phyloP scores from a whole-genome alignment of 2,797 vertebrate genomes.

The Tamandua tetradactyla region DNA sequence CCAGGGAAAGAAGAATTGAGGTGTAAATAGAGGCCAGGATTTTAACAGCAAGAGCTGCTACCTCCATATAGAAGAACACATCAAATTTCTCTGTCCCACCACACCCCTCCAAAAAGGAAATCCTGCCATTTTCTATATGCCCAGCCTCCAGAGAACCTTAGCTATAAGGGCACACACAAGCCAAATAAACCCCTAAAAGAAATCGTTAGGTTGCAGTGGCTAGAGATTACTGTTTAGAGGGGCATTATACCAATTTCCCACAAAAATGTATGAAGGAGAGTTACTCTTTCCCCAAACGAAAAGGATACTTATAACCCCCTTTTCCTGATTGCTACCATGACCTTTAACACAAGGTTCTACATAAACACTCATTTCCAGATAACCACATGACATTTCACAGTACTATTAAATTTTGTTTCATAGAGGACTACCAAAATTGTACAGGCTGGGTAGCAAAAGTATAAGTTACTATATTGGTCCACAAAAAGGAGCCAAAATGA shows the following conservation, averaged over 20 bases:
- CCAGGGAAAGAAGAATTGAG: background rate
- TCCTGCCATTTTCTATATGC: background rate
- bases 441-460: background rate
- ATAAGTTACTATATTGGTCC: background rate
- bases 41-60: background rate
- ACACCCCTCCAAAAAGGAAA: background rate
- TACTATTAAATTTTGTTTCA: slow-evolving; percentile 6
- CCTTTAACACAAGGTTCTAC: background rate
- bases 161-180: background rate
- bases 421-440: background rate
- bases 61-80: background rate
- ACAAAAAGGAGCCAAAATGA: background rate
- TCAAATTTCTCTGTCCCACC: background rate
- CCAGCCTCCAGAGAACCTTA: background rate
- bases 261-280: background rate
- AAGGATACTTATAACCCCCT: background rate
- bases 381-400: slow-evolving; percentile 45
- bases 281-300: background rate
- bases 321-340: background rate
- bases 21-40: background rate
- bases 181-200: background rate
- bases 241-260: background rate
- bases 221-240: background rate
- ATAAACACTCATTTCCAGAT: slow-evolving; percentile 46
- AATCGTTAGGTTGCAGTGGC: background rate